Percentiles rank a stretch among this genome's conserved stretches.
Evolutionary conservation across 2,888 invertebrate species (phyloP).

Genomic region (Eilema griseolum): DNA sequence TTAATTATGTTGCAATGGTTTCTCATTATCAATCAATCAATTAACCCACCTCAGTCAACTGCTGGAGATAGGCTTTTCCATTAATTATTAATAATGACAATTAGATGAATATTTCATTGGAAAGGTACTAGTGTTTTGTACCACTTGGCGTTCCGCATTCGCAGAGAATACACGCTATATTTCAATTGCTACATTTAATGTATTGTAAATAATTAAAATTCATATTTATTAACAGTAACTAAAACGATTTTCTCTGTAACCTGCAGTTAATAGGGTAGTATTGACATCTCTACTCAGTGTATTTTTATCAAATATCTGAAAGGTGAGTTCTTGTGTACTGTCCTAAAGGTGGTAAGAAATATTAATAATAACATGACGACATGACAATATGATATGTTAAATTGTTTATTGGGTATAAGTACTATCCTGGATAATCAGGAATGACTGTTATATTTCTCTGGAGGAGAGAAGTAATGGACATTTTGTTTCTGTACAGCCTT

Average conservation of each 20-base stretch:
- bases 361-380: neutral
- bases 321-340: neutral
- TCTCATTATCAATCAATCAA: too few relatives aligned
- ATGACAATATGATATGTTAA: too few relatives aligned
- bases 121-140: too few relatives aligned
- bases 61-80: too few relatives aligned
- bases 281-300: neutral
- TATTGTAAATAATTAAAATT: neutral
- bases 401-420: too few relatives aligned
- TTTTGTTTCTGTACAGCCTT: too few relatives aligned
- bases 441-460: too few relatives aligned
- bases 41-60: too few relatives aligned
- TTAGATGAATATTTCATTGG: neutral
- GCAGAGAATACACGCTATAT: neutral
- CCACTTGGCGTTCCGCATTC: neutral
- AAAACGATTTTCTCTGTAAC: neutral
- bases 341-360: neutral
- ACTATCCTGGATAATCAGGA: too few relatives aligned
- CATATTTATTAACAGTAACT: neutral
- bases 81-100: constrained; percentile 9
- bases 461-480: too few relatives aligned
- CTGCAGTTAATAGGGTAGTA: neutral
- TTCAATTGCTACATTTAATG: neutral
- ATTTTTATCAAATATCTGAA: neutral
- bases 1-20: too few relatives aligned